Conservation (phyloP, 53 echinoderm and acorn worm species). For the Apostichopus leukothele region DNA sequence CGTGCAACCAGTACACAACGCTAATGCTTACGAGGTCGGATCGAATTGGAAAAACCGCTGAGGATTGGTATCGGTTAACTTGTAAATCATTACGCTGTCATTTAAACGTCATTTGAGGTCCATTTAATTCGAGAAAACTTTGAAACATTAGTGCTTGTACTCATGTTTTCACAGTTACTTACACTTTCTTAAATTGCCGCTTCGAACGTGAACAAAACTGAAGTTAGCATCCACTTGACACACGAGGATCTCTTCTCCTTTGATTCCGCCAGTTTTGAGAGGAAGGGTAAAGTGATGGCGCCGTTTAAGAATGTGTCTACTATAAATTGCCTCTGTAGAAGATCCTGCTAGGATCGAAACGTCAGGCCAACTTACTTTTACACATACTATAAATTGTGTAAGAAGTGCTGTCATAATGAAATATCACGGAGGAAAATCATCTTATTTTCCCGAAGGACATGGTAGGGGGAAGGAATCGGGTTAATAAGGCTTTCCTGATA, state of each 20-base stretch:
- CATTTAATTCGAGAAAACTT: neutral
- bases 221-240: constrained; percentile 26
- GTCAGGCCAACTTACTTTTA: too few relatives aligned
- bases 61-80: neutral
- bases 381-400: too few relatives aligned
- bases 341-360: too few relatives aligned
- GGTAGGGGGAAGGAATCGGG: too few relatives aligned
- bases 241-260: neutral
- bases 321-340: too few relatives aligned
- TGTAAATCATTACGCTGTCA: neutral
- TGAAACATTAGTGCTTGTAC: neutral
- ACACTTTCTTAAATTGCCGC: constrained; percentile 23
- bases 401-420: too few relatives aligned
- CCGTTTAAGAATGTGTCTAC: neutral
- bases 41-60: neutral
- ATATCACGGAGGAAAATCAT: too few relatives aligned
- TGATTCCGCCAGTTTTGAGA: neutral
- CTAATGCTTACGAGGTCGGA: neutral
- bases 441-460: too few relatives aligned
- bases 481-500: too few relatives aligned
- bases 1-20: neutral
- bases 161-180: neutral
- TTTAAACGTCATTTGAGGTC: neutral
- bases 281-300: neutral
- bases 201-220: constrained; percentile 9